Percentiles rank a stretch among this genome's conserved stretches.
These are phyloP conservation scores for Junonia oenone DNA, from an alignment of 2,888 invertebrate genomes.

Conservation along the genomic window DNA sequence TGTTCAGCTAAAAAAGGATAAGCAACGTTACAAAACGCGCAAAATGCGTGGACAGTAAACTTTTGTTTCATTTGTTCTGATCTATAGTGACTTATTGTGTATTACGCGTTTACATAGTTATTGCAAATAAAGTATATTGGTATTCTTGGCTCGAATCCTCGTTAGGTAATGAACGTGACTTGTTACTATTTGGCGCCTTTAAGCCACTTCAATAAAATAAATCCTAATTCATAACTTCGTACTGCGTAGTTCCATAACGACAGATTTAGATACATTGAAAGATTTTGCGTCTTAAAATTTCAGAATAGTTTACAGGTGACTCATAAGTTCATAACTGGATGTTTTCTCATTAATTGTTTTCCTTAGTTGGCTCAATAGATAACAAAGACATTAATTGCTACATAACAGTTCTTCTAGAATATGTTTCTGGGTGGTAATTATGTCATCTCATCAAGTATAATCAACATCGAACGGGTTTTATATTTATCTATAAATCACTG, in stretches of 20 bases:
- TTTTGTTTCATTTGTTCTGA: not conserved
- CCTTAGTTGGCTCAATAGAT: not conserved
- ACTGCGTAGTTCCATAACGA: conserved; percentile 17
- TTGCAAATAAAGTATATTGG: conserved; percentile 10
- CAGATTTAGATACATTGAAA: conserved; percentile 6
- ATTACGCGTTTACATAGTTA: conserved; percentile 2
- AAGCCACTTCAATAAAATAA: conserved; percentile 13
- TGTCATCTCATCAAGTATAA: not conserved
- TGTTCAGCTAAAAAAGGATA: not conserved
- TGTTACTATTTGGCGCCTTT: conserved; percentile 10
- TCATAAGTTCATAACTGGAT: not conserved
- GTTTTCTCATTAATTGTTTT: not conserved
- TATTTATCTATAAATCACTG: not conserved
- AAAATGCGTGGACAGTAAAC: not conserved
- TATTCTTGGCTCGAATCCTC: conserved; percentile 12
- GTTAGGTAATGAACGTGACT: conserved; percentile 13
- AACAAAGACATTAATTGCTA: not conserved
- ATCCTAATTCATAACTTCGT: not conserved
- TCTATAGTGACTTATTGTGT: not conserved
- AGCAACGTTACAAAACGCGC: not conserved
- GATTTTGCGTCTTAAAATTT: conserved; percentile 12
- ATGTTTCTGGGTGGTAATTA: not conserved
- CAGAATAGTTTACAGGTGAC: not conserved
- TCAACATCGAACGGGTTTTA: not conserved
- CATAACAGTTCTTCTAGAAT: not conserved